These are phyloP conservation scores for Panopea generosa DNA, from an alignment of 2,888 invertebrate species.

Conservation along the genomic window DNA sequence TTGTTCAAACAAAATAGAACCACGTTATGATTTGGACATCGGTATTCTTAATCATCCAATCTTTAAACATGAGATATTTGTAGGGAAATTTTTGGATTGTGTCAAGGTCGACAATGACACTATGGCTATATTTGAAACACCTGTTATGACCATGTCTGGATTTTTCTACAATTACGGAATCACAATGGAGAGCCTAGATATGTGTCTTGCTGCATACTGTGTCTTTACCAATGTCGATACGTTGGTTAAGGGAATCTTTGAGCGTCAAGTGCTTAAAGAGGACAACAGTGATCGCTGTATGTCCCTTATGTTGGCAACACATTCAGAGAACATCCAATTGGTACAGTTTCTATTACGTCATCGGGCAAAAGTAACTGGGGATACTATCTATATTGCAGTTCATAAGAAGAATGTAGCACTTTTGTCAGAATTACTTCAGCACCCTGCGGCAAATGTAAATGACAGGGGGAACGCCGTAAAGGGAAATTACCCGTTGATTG, in stretches of 20 bases:
- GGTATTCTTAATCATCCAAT: slow-evolving; percentile 24
- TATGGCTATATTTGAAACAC: not conserved
- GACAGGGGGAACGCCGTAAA: slow-evolving; percentile 25
- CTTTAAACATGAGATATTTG: slow-evolving; percentile 14
- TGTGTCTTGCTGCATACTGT: slow-evolving; percentile 22
- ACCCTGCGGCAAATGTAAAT: slow-evolving; percentile 11
- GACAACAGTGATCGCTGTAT: slow-evolving; percentile 2
- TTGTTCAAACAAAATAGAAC: not conserved
- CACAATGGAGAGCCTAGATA: slow-evolving; percentile 10
- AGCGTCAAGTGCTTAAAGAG: not conserved
- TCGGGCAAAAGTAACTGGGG: slow-evolving; percentile 10
- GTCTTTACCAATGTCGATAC: slow-evolving; percentile 6
- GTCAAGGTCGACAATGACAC: not conserved
- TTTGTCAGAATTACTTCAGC: slow-evolving; percentile 14
- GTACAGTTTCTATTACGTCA: slow-evolving; percentile 15
- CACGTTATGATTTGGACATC: slow-evolving; percentile 11
- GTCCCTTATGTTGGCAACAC: slow-evolving; percentile 25
- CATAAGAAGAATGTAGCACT: slow-evolving; percentile 2
- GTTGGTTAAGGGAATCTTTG: slow-evolving; percentile 9
- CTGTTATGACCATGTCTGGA: slow-evolving; percentile 25
- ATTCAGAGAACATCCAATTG: slow-evolving; percentile 6
- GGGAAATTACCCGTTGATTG: slow-evolving; percentile 35
- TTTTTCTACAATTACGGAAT: slow-evolving; percentile 32
- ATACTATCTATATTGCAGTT: slow-evolving; percentile 29
- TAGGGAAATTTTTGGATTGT: slow-evolving; percentile 8